Conservation (phyloP, 2,113 vertebrate genomes). For the Microcebus lehilahytsara region DNA sequence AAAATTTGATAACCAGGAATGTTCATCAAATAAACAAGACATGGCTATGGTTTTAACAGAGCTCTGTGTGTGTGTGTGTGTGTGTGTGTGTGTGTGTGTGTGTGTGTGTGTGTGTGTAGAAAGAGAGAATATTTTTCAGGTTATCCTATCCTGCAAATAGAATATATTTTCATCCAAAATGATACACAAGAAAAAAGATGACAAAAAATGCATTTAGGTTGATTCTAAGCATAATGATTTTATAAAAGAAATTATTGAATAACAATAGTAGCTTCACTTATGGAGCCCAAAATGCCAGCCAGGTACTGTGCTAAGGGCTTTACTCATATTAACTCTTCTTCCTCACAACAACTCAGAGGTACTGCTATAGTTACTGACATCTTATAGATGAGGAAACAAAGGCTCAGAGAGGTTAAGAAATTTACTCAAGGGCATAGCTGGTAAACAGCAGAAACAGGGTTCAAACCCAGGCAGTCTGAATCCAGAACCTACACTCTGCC, state of each 20-base stretch:
- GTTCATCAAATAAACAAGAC: background rate
- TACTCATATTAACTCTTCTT: background rate
- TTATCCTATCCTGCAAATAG: background rate
- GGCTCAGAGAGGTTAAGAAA: too few species aligned
- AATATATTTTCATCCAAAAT: background rate
- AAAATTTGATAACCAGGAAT: conserved; percentile 6
- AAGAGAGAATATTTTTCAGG: conserved; percentile 1
- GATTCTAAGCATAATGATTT: background rate
- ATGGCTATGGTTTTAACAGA: conserved; percentile 14
- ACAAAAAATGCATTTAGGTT: conserved; percentile 3
- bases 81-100: too few species aligned
- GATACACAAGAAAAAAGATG: background rate
- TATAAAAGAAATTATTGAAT: background rate
- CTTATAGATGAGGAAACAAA: too few species aligned
- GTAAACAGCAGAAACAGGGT: background rate
- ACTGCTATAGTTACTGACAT: background rate
- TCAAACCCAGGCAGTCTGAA: background rate
- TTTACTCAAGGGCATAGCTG: too few species aligned
- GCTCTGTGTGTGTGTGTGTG: background rate
- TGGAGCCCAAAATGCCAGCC: background rate
- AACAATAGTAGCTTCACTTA: background rate
- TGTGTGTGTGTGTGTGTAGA: background rate
- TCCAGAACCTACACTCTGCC: background rate
- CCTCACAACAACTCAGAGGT: background rate
- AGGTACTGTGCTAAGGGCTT: background rate